phyloP scores from a whole-genome alignment of 2,888 invertebrate species.

The Aradus depressus region DNA sequence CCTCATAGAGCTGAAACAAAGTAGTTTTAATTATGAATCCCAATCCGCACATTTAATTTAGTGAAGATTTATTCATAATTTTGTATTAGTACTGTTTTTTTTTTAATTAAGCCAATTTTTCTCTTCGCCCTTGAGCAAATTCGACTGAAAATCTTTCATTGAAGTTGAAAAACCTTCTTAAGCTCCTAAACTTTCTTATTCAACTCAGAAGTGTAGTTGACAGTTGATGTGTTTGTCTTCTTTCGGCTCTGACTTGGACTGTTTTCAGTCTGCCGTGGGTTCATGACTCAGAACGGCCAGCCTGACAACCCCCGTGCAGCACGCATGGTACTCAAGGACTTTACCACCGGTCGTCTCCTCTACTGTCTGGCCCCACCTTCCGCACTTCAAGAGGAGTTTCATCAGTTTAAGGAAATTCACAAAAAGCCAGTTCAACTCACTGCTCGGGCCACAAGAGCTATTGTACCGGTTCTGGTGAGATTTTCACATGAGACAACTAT shows the following conservation, averaged over 20 bases:
- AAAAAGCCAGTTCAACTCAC: constrained; percentile 43
- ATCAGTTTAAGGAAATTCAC: constrained; percentile 43
- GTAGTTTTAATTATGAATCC: no score
- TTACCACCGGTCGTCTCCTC: constrained; percentile 70
- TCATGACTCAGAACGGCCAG: constrained; percentile 90
- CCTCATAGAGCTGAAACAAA: no score
- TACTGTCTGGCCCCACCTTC: constrained; percentile 77
- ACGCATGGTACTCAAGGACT: constrained; percentile 83
- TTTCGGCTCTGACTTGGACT: constrained; percentile 16
- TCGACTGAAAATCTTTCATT: no score
- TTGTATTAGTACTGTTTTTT: no score
- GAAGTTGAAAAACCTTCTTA: not conserved
- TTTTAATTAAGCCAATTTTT: no score
- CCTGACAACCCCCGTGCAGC: constrained; percentile 89
- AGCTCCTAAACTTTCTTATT: not conserved
- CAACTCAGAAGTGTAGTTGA: not conserved
- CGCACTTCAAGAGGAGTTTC: constrained; percentile 48
- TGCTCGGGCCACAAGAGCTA: constrained; percentile 44
- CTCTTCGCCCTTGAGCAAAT: no score
- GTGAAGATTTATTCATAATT: no score
- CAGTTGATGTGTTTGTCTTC: not conserved
- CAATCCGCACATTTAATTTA: no score
- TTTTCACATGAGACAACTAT: not conserved
- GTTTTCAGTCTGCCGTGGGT: constrained; percentile 74
- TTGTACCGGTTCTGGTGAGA: constrained; percentile 27